A percentile compares a stretch with the other conserved stretches of the same genome.
These are phyloP conservation scores for Umimayanthus chanpuru DNA, from an alignment of 92 coral and sea anemone species.

Conservation along the genomic window DNA sequence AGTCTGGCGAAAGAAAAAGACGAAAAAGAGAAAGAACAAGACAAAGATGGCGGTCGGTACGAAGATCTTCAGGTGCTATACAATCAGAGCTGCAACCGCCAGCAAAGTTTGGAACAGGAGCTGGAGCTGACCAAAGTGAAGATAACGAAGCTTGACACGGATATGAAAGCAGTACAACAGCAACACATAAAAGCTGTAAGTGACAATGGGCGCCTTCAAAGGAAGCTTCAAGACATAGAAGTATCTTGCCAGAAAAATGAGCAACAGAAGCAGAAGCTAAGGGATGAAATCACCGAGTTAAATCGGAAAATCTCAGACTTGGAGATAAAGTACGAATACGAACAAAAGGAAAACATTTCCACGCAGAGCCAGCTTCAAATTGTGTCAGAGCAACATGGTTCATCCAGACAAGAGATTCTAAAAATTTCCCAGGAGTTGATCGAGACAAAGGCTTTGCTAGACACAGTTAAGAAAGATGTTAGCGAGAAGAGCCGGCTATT, in stretches of 20 bases:
- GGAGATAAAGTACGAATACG: slow-evolving; percentile 4
- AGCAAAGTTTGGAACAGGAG: slow-evolving; percentile 1
- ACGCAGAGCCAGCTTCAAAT: slow-evolving; percentile 10
- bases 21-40: slow-evolving; percentile 12
- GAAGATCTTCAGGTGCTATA: not conserved
- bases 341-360: slow-evolving; percentile 22
- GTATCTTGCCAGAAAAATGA: not conserved
- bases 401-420: slow-evolving; percentile 23
- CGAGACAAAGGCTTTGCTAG: slow-evolving; percentile 23
- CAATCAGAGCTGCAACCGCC: slow-evolving; percentile 1
- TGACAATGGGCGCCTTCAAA: slow-evolving; percentile 9
- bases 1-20: slow-evolving; percentile 4
- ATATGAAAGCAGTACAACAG: not conserved
- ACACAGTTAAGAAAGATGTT: not conserved
- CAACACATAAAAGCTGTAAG: not conserved
- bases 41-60: not conserved
- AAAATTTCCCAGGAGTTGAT: slow-evolving; percentile 6
- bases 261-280: not conserved
- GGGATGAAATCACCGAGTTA: not conserved
- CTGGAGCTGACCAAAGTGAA: not conserved
- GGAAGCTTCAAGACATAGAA: slow-evolving; percentile 30
- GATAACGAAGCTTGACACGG: slow-evolving; percentile 3
- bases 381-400: not conserved
- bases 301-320: slow-evolving; percentile 14
- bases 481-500: not conserved